A percentile compares a stretch with the other conserved stretches of the same genome.
phyloP scores from a whole-genome alignment of 2,797 vertebrate genomes.

The Cirrhinus mrigala region DNA sequence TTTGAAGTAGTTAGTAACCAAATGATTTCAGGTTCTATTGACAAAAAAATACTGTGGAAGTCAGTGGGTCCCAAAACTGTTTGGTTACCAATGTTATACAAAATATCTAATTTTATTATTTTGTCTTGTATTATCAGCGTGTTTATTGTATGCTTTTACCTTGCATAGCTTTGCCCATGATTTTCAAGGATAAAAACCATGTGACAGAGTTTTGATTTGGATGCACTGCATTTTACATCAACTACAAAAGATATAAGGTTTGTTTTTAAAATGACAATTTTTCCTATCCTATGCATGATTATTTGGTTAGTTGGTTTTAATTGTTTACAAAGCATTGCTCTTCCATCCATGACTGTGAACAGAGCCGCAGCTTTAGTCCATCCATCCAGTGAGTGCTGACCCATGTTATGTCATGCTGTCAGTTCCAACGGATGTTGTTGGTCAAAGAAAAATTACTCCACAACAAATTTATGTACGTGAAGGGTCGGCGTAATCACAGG shows the following conservation, averaged over 20 bases:
- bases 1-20: neutral
- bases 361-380: neutral
- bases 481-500: slow-evolving; percentile 48
- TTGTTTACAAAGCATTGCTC: neutral
- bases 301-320: neutral
- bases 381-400: neutral
- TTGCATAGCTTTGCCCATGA: neutral
- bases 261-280: neutral
- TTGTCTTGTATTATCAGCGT: neutral
- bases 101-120: neutral
- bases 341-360: neutral
- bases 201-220: neutral
- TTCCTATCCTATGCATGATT: neutral
- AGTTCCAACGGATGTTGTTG: slow-evolving; percentile 34
- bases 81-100: neutral
- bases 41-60: neutral
- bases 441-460: slow-evolving; percentile 40
- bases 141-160: neutral
- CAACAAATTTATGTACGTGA: slow-evolving; percentile 57
- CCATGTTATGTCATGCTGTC: slow-evolving; percentile 35
- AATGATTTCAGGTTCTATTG: neutral
- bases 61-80: neutral
- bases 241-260: neutral
- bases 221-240: neutral
- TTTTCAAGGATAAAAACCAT: neutral